These are phyloP conservation scores for Limnephilus rhombicus DNA, from an alignment of 2,888 invertebrate species.

Conservation along the genomic window DNA sequence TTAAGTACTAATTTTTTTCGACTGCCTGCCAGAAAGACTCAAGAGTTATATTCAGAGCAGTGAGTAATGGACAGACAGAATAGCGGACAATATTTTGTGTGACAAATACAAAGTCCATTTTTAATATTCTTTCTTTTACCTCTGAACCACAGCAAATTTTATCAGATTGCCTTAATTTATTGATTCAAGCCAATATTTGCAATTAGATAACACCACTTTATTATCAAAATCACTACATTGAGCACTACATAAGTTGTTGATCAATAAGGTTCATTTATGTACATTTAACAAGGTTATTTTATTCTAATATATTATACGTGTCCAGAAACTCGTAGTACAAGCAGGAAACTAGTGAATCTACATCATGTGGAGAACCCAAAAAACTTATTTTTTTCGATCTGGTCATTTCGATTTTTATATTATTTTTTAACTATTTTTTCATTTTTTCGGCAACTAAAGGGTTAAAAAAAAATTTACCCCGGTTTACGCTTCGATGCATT, in stretches of 20 bases:
- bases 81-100: not conserved
- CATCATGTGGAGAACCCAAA: too few relatives aligned
- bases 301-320: not conserved
- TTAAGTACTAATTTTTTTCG: not conserved
- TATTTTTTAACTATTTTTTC: too few relatives aligned
- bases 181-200: not conserved
- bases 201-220: not conserved
- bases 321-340: too few relatives aligned
- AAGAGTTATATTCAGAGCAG: not conserved
- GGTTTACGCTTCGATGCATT: too few relatives aligned
- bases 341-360: too few relatives aligned
- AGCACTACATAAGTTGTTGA: not conserved
- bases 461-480: too few relatives aligned
- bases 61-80: not conserved
- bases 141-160: not conserved
- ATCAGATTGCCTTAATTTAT: not conserved
- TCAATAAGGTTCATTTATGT: too few relatives aligned
- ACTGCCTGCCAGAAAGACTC: not conserved
- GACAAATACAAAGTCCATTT: not conserved
- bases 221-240: not conserved
- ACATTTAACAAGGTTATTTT: too few relatives aligned
- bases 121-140: not conserved
- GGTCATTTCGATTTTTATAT: too few relatives aligned
- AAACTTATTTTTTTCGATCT: too few relatives aligned
- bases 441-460: too few relatives aligned